Evolutionary conservation across 1,140 invertebrate species (phyloP).

Genomic region (Aleiodes sp.): DNA sequence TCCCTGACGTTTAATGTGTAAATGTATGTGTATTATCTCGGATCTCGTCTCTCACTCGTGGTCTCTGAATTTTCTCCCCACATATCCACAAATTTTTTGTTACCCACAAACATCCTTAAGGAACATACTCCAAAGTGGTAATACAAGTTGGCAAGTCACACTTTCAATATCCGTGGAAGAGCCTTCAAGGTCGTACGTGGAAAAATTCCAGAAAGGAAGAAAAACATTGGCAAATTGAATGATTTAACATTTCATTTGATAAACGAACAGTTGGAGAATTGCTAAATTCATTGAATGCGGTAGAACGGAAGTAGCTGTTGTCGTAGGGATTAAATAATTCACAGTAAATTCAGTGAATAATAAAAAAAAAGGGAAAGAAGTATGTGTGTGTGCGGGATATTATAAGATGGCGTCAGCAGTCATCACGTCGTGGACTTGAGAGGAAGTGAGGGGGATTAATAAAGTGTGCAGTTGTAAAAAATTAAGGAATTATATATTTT

Average conservation of each 20-base stretch:
- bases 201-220: background rate
- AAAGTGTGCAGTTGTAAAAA: constrained; percentile 24
- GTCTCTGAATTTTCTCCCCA: too few species aligned
- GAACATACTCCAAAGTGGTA: too few species aligned
- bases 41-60: too few species aligned
- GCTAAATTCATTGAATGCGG: constrained; percentile 25
- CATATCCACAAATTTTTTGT: too few species aligned
- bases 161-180: constrained; percentile 3
- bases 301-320: constrained; percentile 38
- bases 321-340: constrained; percentile 37
- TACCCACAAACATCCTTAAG: too few species aligned
- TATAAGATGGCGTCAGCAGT: constrained; percentile 58
- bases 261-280: background rate
- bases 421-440: constrained; percentile 44
- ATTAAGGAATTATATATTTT: too few species aligned
- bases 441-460: constrained; percentile 48
- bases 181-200: background rate
- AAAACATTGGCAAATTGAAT: background rate
- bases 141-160: background rate
- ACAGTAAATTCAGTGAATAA: background rate
- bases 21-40: too few species aligned
- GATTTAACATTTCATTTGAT: background rate
- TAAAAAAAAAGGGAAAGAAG: background rate
- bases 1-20: too few species aligned
- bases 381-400: background rate